A percentile compares a stretch with the other conserved stretches of the same genome.
phyloP scores from a whole-genome alignment of 2,888 invertebrate species.

The Calameuta pallipes region DNA sequence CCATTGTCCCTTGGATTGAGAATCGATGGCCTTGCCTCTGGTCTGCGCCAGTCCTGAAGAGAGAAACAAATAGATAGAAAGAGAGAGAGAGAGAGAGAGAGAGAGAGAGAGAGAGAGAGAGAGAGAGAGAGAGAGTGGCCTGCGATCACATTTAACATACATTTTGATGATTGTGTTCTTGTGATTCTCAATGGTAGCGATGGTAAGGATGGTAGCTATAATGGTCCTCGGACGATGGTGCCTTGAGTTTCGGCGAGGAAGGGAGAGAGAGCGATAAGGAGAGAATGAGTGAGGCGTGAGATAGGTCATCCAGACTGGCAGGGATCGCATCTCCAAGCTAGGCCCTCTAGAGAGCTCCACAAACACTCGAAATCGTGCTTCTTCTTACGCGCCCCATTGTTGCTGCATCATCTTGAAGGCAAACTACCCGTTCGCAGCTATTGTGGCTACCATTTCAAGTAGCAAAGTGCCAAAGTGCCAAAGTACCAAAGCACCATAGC shows the following conservation, averaged over 20 bases:
- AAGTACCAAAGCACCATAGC: too few relatives aligned
- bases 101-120: slow-evolving; percentile 19
- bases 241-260: slow-evolving; percentile 10
- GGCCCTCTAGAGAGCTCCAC: slow-evolving; percentile 59
- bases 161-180: too few relatives aligned
- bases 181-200: too few relatives aligned
- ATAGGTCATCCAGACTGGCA: slow-evolving; percentile 52
- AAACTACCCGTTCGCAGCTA: slow-evolving; percentile 12
- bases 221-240: too few relatives aligned
- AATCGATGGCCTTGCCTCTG: too few relatives aligned
- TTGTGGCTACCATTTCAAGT: slow-evolving; percentile 12
- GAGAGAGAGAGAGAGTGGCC: slow-evolving; percentile 20
- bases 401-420: slow-evolving; percentile 55
- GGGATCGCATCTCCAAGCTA: slow-evolving; percentile 39
- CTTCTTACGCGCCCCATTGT: slow-evolving; percentile 46
- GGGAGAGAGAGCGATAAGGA: slow-evolving; percentile 30
- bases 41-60: slow-evolving; percentile 17
- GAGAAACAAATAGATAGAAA: background rate
- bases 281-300: slow-evolving; percentile 51
- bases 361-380: slow-evolving; percentile 53
- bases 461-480: too few relatives aligned
- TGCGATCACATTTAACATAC: too few relatives aligned
- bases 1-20: too few relatives aligned
- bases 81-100: slow-evolving; percentile 23
- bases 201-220: too few relatives aligned